Base-by-base conservation (phyloP, 2,888 invertebrate species). In the Phortica okadai region DNA sequence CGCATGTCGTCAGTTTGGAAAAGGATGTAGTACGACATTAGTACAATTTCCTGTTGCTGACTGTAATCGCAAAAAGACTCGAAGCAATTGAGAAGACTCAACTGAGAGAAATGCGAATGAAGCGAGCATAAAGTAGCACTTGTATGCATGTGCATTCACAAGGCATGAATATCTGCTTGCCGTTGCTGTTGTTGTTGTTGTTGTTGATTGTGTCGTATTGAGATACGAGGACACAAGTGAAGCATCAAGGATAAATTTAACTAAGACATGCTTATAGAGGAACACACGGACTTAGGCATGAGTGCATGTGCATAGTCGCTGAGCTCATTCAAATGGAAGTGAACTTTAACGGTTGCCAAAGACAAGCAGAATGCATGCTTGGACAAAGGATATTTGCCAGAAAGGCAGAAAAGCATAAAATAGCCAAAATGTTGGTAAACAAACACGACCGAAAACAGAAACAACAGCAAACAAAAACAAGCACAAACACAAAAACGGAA, bases 171-270 rank as follows among this genome's bases (percentile, higher is more conserved):
- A 25, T 62, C 56, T 10, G 1, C 56, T n/a, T 56, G 11, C n/a
- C 11, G n/a, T n/a, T 56, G n/a, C n/a, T 56, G 14, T 56, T 56
- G 14, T 56, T 56, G n/a, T 56, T 56, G 56, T 56, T 6, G 56
- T 56, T 56, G 56, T 56, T 56, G 56, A 5, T n/a, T n/a, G 6
- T 16, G 56, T 5, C 33, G 42, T 8, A 11, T 76, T 73, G 77
- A 82, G 78, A 84, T 79, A 82, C 84, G 85, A 85, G 85, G 84
- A 85, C 84, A 85, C 86, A 84, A 86, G 79, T 84, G 84, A 85
- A 85, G 86, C 85, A 80, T 79, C 80, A 82, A 80, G 87, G 83
- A 86, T 85, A 86, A 85, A 85, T 85, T 86, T 86, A 85, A 85
- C 84, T 85, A 85, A 85, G 87, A 85, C 87, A 87, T 85, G 85